Base-by-base conservation (phyloP, 2,888 invertebrate species). In the Rhorus exstirpatorius region DNA sequence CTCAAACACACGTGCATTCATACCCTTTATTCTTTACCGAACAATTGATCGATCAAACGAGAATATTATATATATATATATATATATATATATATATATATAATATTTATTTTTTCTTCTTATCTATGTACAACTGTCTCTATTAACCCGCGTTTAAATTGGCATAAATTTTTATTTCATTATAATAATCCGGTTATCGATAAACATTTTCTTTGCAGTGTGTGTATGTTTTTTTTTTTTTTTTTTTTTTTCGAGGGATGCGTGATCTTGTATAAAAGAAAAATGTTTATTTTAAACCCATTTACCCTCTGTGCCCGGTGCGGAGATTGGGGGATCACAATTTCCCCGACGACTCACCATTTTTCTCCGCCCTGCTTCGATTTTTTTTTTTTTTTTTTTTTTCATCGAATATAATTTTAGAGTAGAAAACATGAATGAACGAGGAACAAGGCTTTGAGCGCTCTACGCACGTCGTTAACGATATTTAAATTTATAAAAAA, bases 401-500 rank as follows among this genome's bases (percentile, higher is more conserved):
- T 26, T 53, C 68, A 60, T 51, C 44, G 58, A 82, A 80, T 72
- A 72, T 55, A 53, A 75, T 78, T 71, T 75, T 85, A 84, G 74
- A 87, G 86, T 84, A 84, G 86, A 83, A 86, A 85, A 83, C 79
- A 83, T 85, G 78, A 86, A 87, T 84, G 84, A 86, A 84, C 84
- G 85, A 85, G 81, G 82, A 86, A 85, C 84, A 83, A 85, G 80
- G 83, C 68, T 82, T 83, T 70, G 70, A 63, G 58, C 81, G 65
- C 67, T 79, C 24, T 58, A 70, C 60, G 80, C 81, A 85, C 79
- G 77, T 81, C 74, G 51, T 83, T 71, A 86, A 86, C 86, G 85
- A 85, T 86, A 88, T 86, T 86, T 79, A 86, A 88, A 87, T 86
- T 79, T 83, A 81, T 65, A 81, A 78, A 72, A 70, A 46, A 68